Base-by-base conservation (phyloP, 2,113 vertebrate genomes). In the Brachypodius melanocephalos region DNA sequence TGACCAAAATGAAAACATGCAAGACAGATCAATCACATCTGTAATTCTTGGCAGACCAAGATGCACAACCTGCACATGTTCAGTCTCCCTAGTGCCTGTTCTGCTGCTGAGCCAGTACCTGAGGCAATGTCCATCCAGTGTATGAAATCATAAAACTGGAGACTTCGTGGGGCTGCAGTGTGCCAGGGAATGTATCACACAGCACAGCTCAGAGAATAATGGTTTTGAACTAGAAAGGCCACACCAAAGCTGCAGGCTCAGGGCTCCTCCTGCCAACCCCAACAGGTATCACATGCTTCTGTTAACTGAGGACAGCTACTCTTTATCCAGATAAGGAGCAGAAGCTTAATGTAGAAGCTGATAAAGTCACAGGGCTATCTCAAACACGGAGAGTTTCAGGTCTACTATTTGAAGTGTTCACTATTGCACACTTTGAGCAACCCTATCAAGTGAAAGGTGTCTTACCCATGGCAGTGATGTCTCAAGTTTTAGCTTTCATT, bases 11-110 rank as follows among this genome's bases (percentile, higher is more conserved):
- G 71, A 42, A 85, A 93, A 87, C 18, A 14, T 22, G n/a, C 45
- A 68, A 84, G 48, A 45, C 49, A 76, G 84, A 94, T 76, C 81
- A 90, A 58, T 88, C 89, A 94, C 81, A 89, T 85, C 43, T 93
- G 84, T 69, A 55, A 46, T 21, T 91, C 38, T 91, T 94, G 87
- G 93, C 89, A 88, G 38, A 38, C 54, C 59, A 62, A 61, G n/a
- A 75, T 49, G 48, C 20, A 88, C 45, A 89, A 85, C 77, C 54
- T 68, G 58, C 63, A 88, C 45, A 25, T 69, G 45, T 90, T 95
- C 62, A 58, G 36, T 38, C 36, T 93, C 58, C 40, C n/a, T 79
- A 3, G 17, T 79, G 54, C 58, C 58, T 76, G 17, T 49, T 90
- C 45, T 88, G 38, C 20, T 19, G n/a, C 78, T 82, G 74, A 76